Percentiles rank a stretch among this genome's conserved stretches.
Conservation (phyloP, 2,888 invertebrate species). For the Apotomis turbidana region DNA sequence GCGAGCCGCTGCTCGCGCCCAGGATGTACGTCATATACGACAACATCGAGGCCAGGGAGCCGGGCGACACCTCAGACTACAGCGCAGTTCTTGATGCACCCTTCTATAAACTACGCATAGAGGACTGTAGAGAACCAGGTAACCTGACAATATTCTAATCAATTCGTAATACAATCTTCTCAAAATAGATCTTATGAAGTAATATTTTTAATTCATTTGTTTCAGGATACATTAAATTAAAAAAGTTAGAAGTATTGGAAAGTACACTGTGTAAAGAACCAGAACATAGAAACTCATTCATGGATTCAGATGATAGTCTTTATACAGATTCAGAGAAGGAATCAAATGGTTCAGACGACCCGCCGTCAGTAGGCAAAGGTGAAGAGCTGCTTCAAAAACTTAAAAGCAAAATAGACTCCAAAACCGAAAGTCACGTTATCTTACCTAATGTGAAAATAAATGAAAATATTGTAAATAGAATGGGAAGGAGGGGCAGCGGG, state of each 20-base stretch:
- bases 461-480: constrained; percentile 46
- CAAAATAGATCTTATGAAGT: background rate
- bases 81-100: constrained; percentile 84
- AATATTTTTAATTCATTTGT: constrained; percentile 44
- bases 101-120: constrained; percentile 85
- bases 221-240: constrained; percentile 84
- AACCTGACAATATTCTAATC: background rate
- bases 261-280: constrained; percentile 68
- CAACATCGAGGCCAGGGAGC: constrained; percentile 88
- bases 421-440: constrained; percentile 34
- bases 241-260: constrained; percentile 79
- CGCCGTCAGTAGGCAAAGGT: constrained; percentile 57
- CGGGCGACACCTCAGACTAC: constrained; percentile 84
- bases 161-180: background rate
- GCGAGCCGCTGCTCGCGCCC: constrained; percentile 85
- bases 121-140: constrained; percentile 80
- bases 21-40: constrained; percentile 88
- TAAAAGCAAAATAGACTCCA: constrained; percentile 54
- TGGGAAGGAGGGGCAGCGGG: constrained; percentile 63
- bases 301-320: constrained; percentile 67
- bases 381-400: constrained; percentile 61
- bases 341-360: constrained; percentile 70
- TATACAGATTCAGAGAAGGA: constrained; percentile 78
- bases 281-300: constrained; percentile 48
- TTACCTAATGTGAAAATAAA: constrained; percentile 48